phyloP scores from a whole-genome alignment of 2,113 vertebrate species.

The Anthoscopus minutus region DNA sequence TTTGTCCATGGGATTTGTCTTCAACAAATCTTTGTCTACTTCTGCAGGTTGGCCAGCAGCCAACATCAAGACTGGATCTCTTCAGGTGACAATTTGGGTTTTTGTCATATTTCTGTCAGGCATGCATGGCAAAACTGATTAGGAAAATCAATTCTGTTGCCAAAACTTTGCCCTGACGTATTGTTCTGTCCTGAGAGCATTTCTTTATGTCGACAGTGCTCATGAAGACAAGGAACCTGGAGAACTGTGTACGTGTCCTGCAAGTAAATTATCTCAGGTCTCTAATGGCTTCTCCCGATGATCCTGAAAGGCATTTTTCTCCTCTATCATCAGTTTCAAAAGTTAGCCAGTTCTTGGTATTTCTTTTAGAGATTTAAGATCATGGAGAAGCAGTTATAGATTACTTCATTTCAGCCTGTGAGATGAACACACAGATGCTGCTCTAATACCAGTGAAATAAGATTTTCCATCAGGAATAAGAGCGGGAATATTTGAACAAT shows the following conservation, averaged over 20 bases:
- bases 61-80: fast-evolving
- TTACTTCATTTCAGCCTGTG: not conserved
- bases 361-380: not conserved
- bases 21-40: not conserved
- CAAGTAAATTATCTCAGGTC: not conserved
- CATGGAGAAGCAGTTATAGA: not conserved
- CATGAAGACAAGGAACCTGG: not conserved
- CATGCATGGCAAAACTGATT: not conserved
- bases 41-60: not conserved
- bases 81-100: not conserved
- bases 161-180: not conserved
- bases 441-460: not conserved
- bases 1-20: not conserved
- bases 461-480: not conserved
- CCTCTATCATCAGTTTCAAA: not conserved
- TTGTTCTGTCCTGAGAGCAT: not conserved
- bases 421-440: not conserved
- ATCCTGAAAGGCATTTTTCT: not conserved
- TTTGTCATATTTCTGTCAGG: not conserved
- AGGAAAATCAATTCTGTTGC: not conserved
- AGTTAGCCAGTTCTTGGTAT: not conserved
- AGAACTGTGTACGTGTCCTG: fast-evolving
- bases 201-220: not conserved
- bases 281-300: not conserved
- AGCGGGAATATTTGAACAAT: not conserved